phyloP scores from a whole-genome alignment of 2,113 vertebrate species.

The Dipodomys stephensi region DNA sequence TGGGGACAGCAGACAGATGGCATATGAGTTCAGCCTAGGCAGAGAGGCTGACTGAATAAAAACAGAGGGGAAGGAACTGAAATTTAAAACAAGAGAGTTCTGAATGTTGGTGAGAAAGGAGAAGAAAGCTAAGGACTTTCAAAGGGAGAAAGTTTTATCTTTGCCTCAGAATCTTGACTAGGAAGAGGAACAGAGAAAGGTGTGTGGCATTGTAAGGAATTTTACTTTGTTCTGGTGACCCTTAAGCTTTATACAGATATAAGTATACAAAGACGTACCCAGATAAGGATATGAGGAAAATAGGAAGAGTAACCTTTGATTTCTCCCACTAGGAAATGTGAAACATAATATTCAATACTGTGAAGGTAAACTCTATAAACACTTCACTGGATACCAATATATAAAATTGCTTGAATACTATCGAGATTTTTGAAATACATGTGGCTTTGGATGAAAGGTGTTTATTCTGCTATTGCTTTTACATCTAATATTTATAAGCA shows the following conservation, averaged over 20 bases:
- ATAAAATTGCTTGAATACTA: neutral
- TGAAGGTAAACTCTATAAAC: neutral
- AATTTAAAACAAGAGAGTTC: slow-evolving; percentile 27
- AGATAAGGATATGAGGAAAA: neutral
- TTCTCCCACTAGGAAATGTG: neutral
- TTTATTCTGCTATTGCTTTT: slow-evolving; percentile 26
- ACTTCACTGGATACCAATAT: neutral
- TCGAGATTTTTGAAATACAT: neutral
- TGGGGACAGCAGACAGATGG: neutral
- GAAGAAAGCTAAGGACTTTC: neutral
- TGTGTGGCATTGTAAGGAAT: neutral
- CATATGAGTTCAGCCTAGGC: neutral
- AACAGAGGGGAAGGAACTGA: neutral
- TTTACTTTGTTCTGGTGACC: neutral
- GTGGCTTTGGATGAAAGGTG: neutral
- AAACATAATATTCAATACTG: neutral
- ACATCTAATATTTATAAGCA: slow-evolving; percentile 40
- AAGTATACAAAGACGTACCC: neutral
- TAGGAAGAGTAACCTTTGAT: neutral
- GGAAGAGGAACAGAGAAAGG: neutral
- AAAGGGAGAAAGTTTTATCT: neutral
- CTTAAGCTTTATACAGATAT: slow-evolving; percentile 10
- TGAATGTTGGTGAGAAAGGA: neutral
- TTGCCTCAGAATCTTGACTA: slow-evolving; percentile 8
- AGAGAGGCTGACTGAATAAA: neutral